Evolutionary conservation across 2,797 vertebrate genomes (phyloP).

Genomic region (Macroramphosus scolopax): DNA sequence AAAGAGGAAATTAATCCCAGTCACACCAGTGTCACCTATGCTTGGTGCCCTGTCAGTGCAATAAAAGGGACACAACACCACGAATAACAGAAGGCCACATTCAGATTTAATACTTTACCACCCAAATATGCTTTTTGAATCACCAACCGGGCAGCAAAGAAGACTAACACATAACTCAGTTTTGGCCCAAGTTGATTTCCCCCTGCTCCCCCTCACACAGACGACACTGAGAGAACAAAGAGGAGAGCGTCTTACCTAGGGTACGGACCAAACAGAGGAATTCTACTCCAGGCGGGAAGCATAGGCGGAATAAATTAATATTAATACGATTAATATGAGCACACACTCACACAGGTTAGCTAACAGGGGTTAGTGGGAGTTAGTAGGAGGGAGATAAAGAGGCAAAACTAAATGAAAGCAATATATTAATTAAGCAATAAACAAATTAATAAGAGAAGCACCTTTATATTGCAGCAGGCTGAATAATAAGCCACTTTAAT

Average conservation of each 20-base stretch:
- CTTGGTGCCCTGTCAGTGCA: constrained; percentile 55
- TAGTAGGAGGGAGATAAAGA: constrained; percentile 51
- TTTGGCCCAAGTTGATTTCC: constrained; percentile 3
- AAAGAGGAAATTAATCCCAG: constrained; percentile 43
- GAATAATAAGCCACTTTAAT: neutral
- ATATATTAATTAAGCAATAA: constrained; percentile 10
- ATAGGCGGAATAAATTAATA: constrained; percentile 96
- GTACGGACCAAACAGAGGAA: constrained; percentile 99
- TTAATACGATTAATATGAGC: constrained; percentile 81
- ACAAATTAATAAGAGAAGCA: constrained; percentile 15
- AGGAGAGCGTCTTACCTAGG: constrained; percentile 97
- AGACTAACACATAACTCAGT: constrained; percentile 20
- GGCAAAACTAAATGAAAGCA: constrained; percentile 23
- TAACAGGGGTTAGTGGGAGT: constrained; percentile 62
- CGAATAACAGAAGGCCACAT: no score
- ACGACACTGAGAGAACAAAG: constrained; percentile 71
- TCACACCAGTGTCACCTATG: constrained; percentile 62
- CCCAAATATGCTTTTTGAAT: neutral
- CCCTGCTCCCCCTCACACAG: constrained; percentile 58
- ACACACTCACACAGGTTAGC: constrained; percentile 70
- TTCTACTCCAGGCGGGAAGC: constrained; percentile 99
- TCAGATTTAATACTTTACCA: constrained; percentile 2
- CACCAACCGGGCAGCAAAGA: neutral
- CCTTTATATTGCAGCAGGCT: neutral
- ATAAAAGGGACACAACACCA: constrained; percentile 9